Base-by-base conservation (phyloP, 2,888 invertebrate species). In the Mantis religiosa region DNA sequence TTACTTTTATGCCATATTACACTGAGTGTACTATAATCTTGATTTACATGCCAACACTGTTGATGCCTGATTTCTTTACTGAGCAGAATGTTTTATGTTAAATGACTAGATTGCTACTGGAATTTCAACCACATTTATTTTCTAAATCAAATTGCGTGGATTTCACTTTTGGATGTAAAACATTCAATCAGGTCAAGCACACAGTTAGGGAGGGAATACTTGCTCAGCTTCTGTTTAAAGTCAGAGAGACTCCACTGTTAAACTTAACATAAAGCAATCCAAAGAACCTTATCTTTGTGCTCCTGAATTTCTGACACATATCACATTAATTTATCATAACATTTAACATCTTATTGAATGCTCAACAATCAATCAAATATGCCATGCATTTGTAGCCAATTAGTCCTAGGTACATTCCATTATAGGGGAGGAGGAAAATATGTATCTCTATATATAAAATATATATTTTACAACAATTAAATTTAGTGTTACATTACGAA, bases 141-240 rank as follows among this genome's bases (percentile, higher is more conserved):
- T 71, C 20, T 71, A 20, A 20, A 20, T 71, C 1, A 71, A 71
- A 71, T 71, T 20, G 20, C 25, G 54, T 84, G 34, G 84, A 30
- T 84, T 84, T 84, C 84, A 30, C 84, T 25, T 84, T 28, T 34
- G 12, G 28, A 83, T 6, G 15, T 20, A 71, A n/a, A 71, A 71
- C 25, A 71, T 71, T 71, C 54, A 71, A 71, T 6, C 34, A 27
- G 28, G 20, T 30, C 28, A 84, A 84, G 87, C 28, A 71, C 30
- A 71, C 54, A 71, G 20, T 71, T 71, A 71, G 15, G 54, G 0
- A 71, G 20, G 25, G 54, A 54, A 14, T 14, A 15, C 54, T 71
- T 71, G 54, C 20, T 87, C 87, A 87, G 89, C 89, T 88, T 88
- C 86, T 85, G 89, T 89, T 89, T 89, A 89, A 89, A 89, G 89